Evolutionary conservation across 2,113 vertebrate species (phyloP), one percentile per base, ranked within the genome.

Genomic region (Rhea pennata): DNA sequence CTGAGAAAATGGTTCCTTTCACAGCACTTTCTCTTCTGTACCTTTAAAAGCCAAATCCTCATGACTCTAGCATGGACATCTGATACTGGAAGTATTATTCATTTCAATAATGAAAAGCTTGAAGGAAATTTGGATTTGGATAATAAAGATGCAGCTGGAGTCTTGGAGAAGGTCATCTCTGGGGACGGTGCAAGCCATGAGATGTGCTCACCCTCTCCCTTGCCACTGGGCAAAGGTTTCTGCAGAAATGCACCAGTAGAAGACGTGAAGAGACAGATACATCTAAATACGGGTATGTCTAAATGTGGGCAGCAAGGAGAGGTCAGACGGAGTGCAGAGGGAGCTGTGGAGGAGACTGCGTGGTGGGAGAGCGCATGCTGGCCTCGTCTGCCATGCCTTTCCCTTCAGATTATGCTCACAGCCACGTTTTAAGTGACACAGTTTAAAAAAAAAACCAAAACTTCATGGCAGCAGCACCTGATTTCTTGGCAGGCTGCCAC

Each of bases 191-290:
- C 67, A 84, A n/a, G 36, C 17, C 15, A 21, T 15, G 14, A 76
- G 13, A 58, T 64, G 5, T 12, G 44, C 8, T 70, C 0, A 0
- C 15, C 58, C n/a, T 73, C 21, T 59, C n/a, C 14, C 44, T 54
- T 16, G 29, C 77, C 53, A 69, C 4, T 69, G 80, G 50, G 22
- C 21, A 54, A 61, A 87, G 2, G 9, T 61, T 74, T 74, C 56
- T 2, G 0, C 48, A 31, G 58, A 83, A 82, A 80, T 59, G 36
- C 51, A 13, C 31, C 42, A 20, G 15, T 29, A 72, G 39, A 87
- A 56, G 62, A 23, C 31, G 15, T 56, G 50, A 81, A 64, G 46
- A 71, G 10, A 56, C 20, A 9, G 26, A 27, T 19, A 3, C 16
- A 7, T 84, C 90, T 48, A 27, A 80, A 40, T 10, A 33, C 17